Percentiles rank a stretch among this genome's conserved stretches.
Evolutionary conservation across 2,888 invertebrate genomes (phyloP).

Genomic region (Zeuzera pyrina): DNA sequence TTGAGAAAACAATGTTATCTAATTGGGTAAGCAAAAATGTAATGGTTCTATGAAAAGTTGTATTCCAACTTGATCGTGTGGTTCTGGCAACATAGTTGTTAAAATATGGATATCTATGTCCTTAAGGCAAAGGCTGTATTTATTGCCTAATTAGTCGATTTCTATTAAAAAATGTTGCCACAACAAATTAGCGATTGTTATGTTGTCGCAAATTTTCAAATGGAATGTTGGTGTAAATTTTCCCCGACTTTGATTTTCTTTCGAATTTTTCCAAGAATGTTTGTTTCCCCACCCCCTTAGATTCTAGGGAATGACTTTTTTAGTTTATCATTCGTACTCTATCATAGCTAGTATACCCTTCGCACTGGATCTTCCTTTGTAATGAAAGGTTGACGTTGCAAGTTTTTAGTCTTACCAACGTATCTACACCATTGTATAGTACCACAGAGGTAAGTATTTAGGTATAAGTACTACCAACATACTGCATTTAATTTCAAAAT

Average conservation of each 20-base stretch:
- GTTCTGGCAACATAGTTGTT: constrained; percentile 53
- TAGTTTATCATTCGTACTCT: constrained; percentile 43
- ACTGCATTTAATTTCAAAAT: no score
- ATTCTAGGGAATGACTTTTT: constrained; percentile 59
- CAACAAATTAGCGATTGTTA: constrained; percentile 36
- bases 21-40: constrained; percentile 8
- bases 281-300: constrained; percentile 57
- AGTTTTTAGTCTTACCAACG: constrained; percentile 74
- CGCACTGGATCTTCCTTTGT: constrained; percentile 57
- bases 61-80: constrained; percentile 65
- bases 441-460: constrained; percentile 38
- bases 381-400: constrained; percentile 57
- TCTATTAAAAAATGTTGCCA: constrained; percentile 45
- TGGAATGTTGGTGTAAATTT: constrained; percentile 80
- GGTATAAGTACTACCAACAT: no score
- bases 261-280: constrained; percentile 73
- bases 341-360: constrained; percentile 55
- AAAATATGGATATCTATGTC: constrained; percentile 5
- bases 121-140: constrained; percentile 9
- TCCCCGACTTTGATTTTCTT: constrained; percentile 38
- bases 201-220: constrained; percentile 65
- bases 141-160: background rate
- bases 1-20: constrained; percentile 3
- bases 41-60: constrained; percentile 16
- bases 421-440: constrained; percentile 46